Base-by-base conservation (phyloP, 2,888 invertebrate species). In the Caenorhabditis sp. region DNA sequence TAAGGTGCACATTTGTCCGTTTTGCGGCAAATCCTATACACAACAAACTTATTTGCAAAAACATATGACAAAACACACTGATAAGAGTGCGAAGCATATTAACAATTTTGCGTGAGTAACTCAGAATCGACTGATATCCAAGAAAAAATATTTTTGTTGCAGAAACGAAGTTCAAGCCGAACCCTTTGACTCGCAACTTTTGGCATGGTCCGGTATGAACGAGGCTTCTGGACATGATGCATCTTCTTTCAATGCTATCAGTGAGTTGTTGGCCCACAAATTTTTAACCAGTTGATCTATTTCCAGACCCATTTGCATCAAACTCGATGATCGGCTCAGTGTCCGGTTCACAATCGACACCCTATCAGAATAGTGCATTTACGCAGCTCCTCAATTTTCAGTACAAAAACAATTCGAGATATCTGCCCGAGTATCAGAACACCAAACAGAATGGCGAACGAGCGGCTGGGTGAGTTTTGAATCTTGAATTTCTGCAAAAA, bases 1-100 rank as follows among this genome's bases (percentile, higher is more conserved):
- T 71, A 63, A 84, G 86, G 97, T 97, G 76, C 97, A 99, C 91
- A 97, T 99, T 89, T 99, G 99, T 90, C 95, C 95, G 88, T 97
- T 95, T 89, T 99, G 99, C 90, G 99, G 99, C 87, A 99, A 99
- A 90, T 95, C 95, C 78, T 99, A 99, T 90, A 99, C 97, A 71
- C 99, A 99, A 90, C 97, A 97, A 90, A 97, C 97, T 77, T 99
- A 99, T 90, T 92, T 99, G 88, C 95, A 95, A 88, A 96, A 99
- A 90, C 99, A 99, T 90, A 96, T 99, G 97, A 95, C 96, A 89
- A 99, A 99, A 89, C 99, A 99, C 89, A 81, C 86, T 8, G 88
- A 88, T 64, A 53, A 86, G 24, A 76, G 73, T 27, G 67, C 72
- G 65, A 66, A 21, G 26, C 8, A 19, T 6, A 23, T n/a, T 23